Percentiles rank a stretch among this genome's conserved stretches.
phyloP scores from a whole-genome alignment of 2,888 invertebrate genomes.

The Didymodactylos carnosus region DNA sequence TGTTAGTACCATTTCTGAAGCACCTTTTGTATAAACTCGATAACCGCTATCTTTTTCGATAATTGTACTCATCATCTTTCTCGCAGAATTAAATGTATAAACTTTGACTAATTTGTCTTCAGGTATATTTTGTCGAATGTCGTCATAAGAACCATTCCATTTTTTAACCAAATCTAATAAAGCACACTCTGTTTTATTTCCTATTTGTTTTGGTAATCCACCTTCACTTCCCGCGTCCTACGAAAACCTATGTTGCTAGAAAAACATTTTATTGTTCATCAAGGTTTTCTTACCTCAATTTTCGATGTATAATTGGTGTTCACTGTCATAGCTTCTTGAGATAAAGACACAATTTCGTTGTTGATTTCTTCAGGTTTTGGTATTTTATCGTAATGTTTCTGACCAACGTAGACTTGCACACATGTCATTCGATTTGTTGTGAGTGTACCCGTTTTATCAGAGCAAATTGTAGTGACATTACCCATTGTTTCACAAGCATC shows the following conservation, averaged over 20 bases:
- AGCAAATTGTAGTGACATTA: slow-evolving; percentile 98
- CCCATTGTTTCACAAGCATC: slow-evolving; percentile 99
- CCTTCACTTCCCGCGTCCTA: slow-evolving; percentile 57
- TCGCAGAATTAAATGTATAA: slow-evolving; percentile 87
- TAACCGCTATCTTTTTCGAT: slow-evolving; percentile 51
- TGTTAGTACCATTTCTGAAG: slow-evolving; percentile 92
- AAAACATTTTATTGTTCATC: no score
- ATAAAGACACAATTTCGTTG: not conserved
- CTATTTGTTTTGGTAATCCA: slow-evolving; percentile 74
- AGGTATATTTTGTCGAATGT: slow-evolving; percentile 64
- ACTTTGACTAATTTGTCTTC: slow-evolving; percentile 57
- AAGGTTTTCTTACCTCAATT: no score
- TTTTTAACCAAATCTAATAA: slow-evolving; percentile 66
- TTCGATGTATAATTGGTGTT: slow-evolving; percentile 94
- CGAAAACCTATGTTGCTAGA: no score
- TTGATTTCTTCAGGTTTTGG: not conserved
- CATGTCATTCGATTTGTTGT: slow-evolving; percentile 90
- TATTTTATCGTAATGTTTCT: not conserved
- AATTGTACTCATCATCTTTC: slow-evolving; percentile 96
- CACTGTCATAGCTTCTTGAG: slow-evolving; percentile 40
- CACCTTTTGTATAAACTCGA: slow-evolving; percentile 84
- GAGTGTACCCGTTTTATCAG: slow-evolving; percentile 95
- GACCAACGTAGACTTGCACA: slow-evolving; percentile 81
- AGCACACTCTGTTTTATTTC: slow-evolving; percentile 97
- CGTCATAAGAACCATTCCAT: slow-evolving; percentile 75